Evolutionary conservation across 2,888 invertebrate species (phyloP).

Genomic region (Globia sparganii): DNA sequence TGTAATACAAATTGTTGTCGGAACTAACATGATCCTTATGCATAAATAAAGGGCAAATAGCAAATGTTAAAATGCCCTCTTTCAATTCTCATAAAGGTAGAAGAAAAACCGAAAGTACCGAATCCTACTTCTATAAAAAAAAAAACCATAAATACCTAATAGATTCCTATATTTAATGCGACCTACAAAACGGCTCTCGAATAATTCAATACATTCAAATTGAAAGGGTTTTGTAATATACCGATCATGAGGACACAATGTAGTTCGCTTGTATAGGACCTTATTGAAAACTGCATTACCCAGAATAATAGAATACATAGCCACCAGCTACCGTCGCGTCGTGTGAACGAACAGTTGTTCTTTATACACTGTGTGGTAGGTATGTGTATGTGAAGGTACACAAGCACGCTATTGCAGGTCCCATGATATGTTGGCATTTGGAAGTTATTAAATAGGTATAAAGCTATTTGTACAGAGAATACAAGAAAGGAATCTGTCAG

Average conservation of each 20-base stretch:
- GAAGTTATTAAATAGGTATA: constrained; percentile 39
- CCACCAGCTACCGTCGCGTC: constrained; percentile 35
- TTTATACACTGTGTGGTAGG: constrained; percentile 46
- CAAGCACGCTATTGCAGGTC: constrained; percentile 61
- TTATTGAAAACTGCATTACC: constrained; percentile 55
- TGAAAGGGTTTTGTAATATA: constrained; percentile 47
- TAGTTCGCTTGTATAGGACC: constrained; percentile 36
- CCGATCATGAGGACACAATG: constrained; percentile 34
- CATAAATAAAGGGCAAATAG: neutral
- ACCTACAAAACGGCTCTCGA: constrained; percentile 7
- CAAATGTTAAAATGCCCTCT: neutral
- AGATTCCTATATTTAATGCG: neutral
- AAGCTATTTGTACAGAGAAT: constrained; percentile 1
- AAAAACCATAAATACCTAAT: constrained; percentile 2
- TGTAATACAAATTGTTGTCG: neutral
- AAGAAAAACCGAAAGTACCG: neutral
- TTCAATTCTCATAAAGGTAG: neutral
- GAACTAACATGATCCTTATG: neutral
- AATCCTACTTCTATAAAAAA: neutral
- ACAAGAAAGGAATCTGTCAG: neutral
- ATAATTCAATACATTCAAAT: constrained; percentile 43
- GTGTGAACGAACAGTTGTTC: constrained; percentile 69
- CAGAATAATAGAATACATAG: constrained; percentile 39
- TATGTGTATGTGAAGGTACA: constrained; percentile 41
- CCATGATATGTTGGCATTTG: constrained; percentile 53